These are phyloP conservation scores for Aythya fuligula DNA, from an alignment of 2,797 vertebrate genomes.

Conservation along the genomic window DNA sequence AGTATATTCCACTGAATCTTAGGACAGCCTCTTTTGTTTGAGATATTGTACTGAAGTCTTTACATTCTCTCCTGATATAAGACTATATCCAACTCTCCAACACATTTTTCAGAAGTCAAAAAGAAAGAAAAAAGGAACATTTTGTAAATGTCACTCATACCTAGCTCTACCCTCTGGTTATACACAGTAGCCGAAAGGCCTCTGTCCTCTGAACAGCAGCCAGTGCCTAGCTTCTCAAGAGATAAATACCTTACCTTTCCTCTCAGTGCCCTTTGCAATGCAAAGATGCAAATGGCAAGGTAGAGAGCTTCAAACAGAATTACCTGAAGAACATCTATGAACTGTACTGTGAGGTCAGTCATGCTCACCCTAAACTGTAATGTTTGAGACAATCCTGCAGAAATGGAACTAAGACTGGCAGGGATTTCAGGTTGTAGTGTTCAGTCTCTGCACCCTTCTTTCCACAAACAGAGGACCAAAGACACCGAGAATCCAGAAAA, in stretches of 20 bases:
- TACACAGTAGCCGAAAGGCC: background rate
- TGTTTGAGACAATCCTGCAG: background rate
- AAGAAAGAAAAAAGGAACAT: constrained; percentile 12
- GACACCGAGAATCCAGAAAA: background rate
- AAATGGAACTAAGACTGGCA: background rate
- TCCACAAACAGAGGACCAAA: background rate
- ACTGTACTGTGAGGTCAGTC: background rate
- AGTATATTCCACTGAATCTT: constrained; percentile 27
- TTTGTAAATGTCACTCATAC: background rate
- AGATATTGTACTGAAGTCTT: constrained; percentile 40
- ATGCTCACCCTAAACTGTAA: background rate
- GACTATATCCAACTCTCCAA: background rate
- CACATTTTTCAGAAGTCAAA: background rate
- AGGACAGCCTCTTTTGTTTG: constrained; percentile 18
- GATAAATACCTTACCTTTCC: background rate
- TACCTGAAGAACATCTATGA: background rate
- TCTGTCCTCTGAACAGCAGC: background rate
- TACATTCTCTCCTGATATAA: background rate
- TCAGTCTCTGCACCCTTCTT: background rate
- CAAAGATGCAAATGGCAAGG: background rate
- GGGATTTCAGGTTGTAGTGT: background rate
- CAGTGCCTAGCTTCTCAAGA: background rate
- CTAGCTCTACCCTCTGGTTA: background rate
- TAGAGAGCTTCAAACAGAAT: background rate
- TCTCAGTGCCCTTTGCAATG: background rate